Percentiles rank a stretch among this genome's conserved stretches.
phyloP scores from a whole-genome alignment of 1,140 invertebrate genomes.

The Eumeta japonica region DNA sequence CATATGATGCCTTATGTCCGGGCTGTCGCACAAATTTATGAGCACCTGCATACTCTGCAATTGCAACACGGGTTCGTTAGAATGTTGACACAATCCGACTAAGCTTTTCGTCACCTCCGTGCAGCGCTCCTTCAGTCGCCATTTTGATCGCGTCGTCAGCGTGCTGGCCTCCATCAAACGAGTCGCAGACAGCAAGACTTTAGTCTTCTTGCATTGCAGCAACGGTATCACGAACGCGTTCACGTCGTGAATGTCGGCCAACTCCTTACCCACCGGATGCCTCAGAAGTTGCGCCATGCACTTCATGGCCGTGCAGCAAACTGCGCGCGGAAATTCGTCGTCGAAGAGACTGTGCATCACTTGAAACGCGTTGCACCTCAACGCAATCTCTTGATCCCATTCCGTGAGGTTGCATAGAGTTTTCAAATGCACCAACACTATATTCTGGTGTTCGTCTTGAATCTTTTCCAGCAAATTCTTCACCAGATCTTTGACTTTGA shows the following conservation, averaged over 20 bases:
- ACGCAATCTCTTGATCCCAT: conserved; percentile 28
- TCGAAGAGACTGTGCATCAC: conserved; percentile 31
- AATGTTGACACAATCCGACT: conserved; percentile 18
- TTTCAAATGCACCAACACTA: conserved; percentile 32
- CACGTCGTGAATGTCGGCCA: conserved; percentile 38
- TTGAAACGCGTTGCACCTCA: conserved; percentile 41
- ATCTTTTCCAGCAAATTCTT: conserved; percentile 37
- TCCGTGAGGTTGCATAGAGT: conserved; percentile 28
- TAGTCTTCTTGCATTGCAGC: conserved; percentile 13
- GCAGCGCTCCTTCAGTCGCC: conserved; percentile 37
- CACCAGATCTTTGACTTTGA: conserved; percentile 24
- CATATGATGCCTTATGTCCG: conserved; percentile 33
- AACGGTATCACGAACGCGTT: conserved; percentile 21
- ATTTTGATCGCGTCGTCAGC: conserved; percentile 37
- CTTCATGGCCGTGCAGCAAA: conserved; percentile 32
- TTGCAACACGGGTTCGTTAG: conserved; percentile 29
- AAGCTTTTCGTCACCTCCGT: conserved; percentile 22
- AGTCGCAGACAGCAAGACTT: conserved; percentile 30
- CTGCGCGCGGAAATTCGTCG: conserved; percentile 21
- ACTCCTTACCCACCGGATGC: conserved; percentile 30
- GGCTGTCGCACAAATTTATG: conserved; percentile 42
- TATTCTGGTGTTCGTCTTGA: conserved; percentile 34
- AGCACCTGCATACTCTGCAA: conserved; percentile 33
- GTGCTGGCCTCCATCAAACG: conserved; percentile 35
- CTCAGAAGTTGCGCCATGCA: conserved; percentile 40